phyloP scores from a whole-genome alignment of 2,888 invertebrate species.

The Parochlus steinenii region DNA sequence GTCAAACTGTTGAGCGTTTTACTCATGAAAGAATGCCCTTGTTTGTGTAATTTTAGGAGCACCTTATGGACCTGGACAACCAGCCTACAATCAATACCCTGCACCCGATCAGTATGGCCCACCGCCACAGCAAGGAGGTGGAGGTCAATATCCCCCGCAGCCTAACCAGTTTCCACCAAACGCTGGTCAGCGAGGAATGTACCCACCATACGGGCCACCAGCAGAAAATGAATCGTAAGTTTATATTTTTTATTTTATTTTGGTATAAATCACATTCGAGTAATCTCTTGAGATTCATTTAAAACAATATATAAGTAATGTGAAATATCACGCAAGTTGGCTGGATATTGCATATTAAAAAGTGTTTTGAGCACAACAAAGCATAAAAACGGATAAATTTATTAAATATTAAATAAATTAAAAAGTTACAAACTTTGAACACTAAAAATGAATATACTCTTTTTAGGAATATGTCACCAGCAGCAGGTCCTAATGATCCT shows the following conservation, averaged over 20 bases:
- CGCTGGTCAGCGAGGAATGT: slow-evolving; percentile 64
- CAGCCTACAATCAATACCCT: slow-evolving; percentile 50
- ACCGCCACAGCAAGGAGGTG: slow-evolving; percentile 32
- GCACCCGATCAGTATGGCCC: slow-evolving; percentile 43
- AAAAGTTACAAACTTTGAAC: too few relatives aligned
- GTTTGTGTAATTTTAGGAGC: slow-evolving; percentile 22
- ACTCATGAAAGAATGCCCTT: too few relatives aligned
- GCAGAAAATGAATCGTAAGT: slow-evolving; percentile 48
- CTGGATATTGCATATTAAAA: neutral
- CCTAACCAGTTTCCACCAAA: slow-evolving; percentile 43
- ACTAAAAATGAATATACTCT: too few relatives aligned
- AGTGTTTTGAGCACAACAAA: slow-evolving; percentile 3
- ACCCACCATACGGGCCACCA: slow-evolving; percentile 54
- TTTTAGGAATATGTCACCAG: slow-evolving; percentile 25
- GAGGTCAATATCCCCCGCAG: slow-evolving; percentile 41
- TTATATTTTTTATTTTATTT: slow-evolving; percentile 15
- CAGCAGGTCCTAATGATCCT: slow-evolving; percentile 17
- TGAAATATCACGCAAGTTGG: neutral
- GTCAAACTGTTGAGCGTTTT: too few relatives aligned
- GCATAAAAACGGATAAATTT: slow-evolving; percentile 4
- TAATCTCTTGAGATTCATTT: slow-evolving; percentile 11
- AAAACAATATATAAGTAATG: neutral
- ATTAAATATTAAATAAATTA: slow-evolving; percentile 6
- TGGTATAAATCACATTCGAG: slow-evolving; percentile 13
- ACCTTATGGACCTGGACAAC: slow-evolving; percentile 40